Percentiles rank a stretch among this genome's conserved stretches.
phyloP scores from a whole-genome alignment of 2,888 invertebrate genomes.

The Frankliniella intonsa region DNA sequence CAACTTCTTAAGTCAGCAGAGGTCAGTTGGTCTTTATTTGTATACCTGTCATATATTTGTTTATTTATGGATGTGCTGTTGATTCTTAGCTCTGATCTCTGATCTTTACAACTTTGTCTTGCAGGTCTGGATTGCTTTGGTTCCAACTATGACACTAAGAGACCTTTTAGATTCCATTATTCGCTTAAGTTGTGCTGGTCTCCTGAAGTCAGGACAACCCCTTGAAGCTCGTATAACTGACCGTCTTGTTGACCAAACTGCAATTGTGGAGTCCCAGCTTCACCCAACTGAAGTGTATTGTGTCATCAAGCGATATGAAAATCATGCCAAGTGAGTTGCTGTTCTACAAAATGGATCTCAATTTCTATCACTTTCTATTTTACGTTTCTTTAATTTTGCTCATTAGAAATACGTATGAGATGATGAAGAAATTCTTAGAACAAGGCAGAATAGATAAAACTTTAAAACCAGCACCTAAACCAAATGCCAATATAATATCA shows the following conservation, averaged over 20 bases:
- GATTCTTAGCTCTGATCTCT: neutral
- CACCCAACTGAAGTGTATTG: slow-evolving; percentile 40
- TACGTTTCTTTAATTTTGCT: slow-evolving; percentile 29
- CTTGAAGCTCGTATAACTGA: neutral
- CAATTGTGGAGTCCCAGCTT: slow-evolving; percentile 35
- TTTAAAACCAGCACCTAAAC: slow-evolving; percentile 33
- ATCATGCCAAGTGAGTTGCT: slow-evolving; percentile 34
- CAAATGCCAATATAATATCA: slow-evolving; percentile 45
- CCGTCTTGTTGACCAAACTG: slow-evolving; percentile 33
- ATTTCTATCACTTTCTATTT: neutral
- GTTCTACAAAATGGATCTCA: neutral
- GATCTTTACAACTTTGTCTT: neutral
- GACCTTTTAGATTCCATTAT: neutral
- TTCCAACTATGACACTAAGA: slow-evolving; percentile 16
- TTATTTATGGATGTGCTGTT: neutral
- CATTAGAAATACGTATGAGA: neutral
- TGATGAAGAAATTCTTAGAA: slow-evolving; percentile 31
- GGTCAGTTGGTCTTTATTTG: neutral
- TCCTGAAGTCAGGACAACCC: neutral
- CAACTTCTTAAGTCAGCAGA: neutral
- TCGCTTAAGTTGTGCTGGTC: neutral
- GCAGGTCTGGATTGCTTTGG: neutral
- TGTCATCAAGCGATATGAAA: slow-evolving; percentile 38
- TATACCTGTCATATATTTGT: neutral
- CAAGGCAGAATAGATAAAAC: slow-evolving; percentile 37